phyloP scores from a whole-genome alignment of 1,140 invertebrate genomes.

The Eriosoma lanigerum region DNA sequence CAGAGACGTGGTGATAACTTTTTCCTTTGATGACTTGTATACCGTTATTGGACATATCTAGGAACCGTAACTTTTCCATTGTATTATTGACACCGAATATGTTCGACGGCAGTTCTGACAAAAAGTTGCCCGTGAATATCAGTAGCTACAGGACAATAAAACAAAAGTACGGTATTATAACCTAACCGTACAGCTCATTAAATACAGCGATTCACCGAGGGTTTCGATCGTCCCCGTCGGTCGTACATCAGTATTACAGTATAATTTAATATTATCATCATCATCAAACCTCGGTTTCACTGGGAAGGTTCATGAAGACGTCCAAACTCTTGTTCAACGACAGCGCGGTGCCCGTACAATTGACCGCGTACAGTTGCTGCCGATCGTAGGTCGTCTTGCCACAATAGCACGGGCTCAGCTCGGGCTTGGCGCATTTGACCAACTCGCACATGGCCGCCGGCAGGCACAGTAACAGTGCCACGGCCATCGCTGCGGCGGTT shows the following conservation, averaged over 20 bases:
- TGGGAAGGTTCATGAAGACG: slow-evolving; percentile 65
- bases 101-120: slow-evolving; percentile 69
- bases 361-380: slow-evolving; percentile 67
- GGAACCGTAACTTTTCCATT: slow-evolving; percentile 65
- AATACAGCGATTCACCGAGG: too few species aligned
- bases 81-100: slow-evolving; percentile 67
- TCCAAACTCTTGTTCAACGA: slow-evolving; percentile 61
- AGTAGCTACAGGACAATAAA: slow-evolving; percentile 61
- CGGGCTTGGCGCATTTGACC: neutral
- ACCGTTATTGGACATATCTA: slow-evolving; percentile 77
- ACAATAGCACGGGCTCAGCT: slow-evolving; percentile 60
- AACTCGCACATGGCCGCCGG: neutral
- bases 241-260: neutral
- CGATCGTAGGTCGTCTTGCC: slow-evolving; percentile 62
- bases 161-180: neutral
- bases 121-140: slow-evolving; percentile 73
- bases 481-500: neutral
- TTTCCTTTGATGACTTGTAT: slow-evolving; percentile 77
- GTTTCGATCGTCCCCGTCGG: neutral
- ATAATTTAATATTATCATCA: too few species aligned
- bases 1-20: slow-evolving; percentile 73
- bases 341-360: slow-evolving; percentile 71
- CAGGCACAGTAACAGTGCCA: neutral
- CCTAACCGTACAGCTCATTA: too few species aligned
- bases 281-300: slow-evolving; percentile 64